phyloP scores from a whole-genome alignment of 2,113 vertebrate species.

The Passer domesticus region DNA sequence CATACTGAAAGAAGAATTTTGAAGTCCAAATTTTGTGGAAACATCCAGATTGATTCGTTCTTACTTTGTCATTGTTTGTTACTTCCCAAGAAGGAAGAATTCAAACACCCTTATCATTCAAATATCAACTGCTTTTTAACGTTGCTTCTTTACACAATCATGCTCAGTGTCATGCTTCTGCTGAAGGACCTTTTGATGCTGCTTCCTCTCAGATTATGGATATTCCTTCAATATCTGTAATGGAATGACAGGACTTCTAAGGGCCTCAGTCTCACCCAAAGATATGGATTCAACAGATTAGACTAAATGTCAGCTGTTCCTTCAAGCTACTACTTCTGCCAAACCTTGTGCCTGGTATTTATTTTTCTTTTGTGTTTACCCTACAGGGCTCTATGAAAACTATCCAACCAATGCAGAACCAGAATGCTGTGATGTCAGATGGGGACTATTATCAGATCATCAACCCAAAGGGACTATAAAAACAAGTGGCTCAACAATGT shows the following conservation, averaged over 20 bases:
- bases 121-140: background rate
- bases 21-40: background rate
- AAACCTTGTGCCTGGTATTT: background rate
- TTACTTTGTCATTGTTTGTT: background rate
- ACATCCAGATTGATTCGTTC: background rate
- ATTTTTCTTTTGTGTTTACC: background rate
- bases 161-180: background rate
- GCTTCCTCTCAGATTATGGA: background rate
- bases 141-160: background rate
- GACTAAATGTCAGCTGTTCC: background rate
- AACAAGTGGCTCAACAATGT: conserved; percentile 84
- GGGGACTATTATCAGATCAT: conserved; percentile 84
- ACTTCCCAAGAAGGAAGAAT: background rate
- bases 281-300: background rate
- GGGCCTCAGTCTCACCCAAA: background rate
- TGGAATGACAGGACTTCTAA: background rate
- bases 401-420: conserved; percentile 88
- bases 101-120: background rate
- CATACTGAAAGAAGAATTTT: background rate
- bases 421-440: conserved; percentile 97
- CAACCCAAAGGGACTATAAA: conserved; percentile 83
- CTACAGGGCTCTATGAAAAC: conserved; percentile 91
- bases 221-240: background rate
- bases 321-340: background rate
- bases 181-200: background rate